A percentile compares a stretch with the other conserved stretches of the same genome.
These are phyloP conservation scores for Ophion slaviceki DNA, from an alignment of 2,888 invertebrate species.

Conservation along the genomic window DNA sequence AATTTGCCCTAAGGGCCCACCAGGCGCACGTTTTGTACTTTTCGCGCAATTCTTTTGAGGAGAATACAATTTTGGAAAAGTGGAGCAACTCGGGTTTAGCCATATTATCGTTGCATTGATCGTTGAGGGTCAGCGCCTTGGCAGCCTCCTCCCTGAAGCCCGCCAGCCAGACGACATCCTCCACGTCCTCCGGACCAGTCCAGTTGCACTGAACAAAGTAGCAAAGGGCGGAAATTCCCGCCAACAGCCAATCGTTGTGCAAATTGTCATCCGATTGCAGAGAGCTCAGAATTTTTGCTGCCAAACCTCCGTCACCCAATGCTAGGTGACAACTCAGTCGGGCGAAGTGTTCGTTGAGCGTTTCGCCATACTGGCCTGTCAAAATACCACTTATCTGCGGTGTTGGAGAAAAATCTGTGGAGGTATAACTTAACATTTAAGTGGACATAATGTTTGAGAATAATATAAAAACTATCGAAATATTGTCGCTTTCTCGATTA, in stretches of 20 bases:
- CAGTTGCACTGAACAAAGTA: slow-evolving; percentile 93
- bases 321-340: neutral
- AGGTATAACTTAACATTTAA: neutral
- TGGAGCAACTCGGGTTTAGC: slow-evolving; percentile 78
- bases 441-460: neutral
- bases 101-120: slow-evolving; percentile 80
- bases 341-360: slow-evolving; percentile 49
- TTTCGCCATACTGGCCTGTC: slow-evolving; percentile 46
- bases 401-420: slow-evolving; percentile 7
- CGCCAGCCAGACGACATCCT: slow-evolving; percentile 73
- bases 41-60: slow-evolving; percentile 81
- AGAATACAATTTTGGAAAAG: slow-evolving; percentile 81
- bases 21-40: slow-evolving; percentile 84
- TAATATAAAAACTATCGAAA: neutral
- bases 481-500: neutral
- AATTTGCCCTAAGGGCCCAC: slow-evolving; percentile 89
- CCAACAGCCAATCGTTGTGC: slow-evolving; percentile 84
- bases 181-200: slow-evolving; percentile 88
- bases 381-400: slow-evolving; percentile 47
- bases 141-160: slow-evolving; percentile 75
- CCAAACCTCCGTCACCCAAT: slow-evolving; percentile 18
- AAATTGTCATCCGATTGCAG: slow-evolving; percentile 43
- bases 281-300: slow-evolving; percentile 13
- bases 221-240: slow-evolving; percentile 88
- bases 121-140: slow-evolving; percentile 79